Percentiles rank a stretch among this genome's conserved stretches.
Evolutionary conservation across 2,888 invertebrate species (phyloP).

Genomic region (Epinotia bilunana): DNA sequence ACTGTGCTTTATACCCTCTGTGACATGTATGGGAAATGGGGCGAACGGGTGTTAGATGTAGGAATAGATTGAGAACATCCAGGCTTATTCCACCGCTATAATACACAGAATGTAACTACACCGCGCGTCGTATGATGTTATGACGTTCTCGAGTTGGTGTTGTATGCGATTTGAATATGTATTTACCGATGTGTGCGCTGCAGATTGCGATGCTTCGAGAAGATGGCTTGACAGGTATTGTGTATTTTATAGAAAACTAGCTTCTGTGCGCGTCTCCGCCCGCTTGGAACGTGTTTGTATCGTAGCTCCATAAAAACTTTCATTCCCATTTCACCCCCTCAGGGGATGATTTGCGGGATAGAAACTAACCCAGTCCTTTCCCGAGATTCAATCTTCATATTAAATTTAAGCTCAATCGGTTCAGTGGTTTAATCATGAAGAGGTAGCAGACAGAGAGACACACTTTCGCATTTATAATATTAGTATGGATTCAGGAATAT

Average conservation of each 20-base stretch:
- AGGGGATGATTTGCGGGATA: too few relatives aligned
- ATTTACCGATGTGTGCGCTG: conserved; percentile 11
- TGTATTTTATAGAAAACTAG: neutral
- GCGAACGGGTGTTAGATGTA: conserved; percentile 31
- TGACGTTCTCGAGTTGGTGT: neutral
- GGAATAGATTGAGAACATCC: conserved; percentile 33
- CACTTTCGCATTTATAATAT: too few relatives aligned
- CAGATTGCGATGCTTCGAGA: neutral
- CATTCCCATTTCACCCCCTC: too few relatives aligned
- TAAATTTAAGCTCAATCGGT: too few relatives aligned
- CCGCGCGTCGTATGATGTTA: neutral
- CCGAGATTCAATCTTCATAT: too few relatives aligned
- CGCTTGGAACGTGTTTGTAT: too few relatives aligned
- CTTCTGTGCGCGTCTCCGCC: too few relatives aligned
- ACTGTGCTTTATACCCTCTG: neutral
- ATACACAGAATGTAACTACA: neutral
- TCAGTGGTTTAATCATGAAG: too few relatives aligned
- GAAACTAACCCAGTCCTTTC: too few relatives aligned
- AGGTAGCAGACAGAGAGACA: too few relatives aligned
- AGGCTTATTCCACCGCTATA: neutral
- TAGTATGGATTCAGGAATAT: too few relatives aligned
- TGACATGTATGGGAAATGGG: conserved; percentile 20
- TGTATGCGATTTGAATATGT: conserved; percentile 10
- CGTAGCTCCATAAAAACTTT: too few relatives aligned
- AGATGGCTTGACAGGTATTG: neutral